Evolutionary conservation across 2,797 vertebrate genomes (phyloP).

Genomic region (Tapera naevia): DNA sequence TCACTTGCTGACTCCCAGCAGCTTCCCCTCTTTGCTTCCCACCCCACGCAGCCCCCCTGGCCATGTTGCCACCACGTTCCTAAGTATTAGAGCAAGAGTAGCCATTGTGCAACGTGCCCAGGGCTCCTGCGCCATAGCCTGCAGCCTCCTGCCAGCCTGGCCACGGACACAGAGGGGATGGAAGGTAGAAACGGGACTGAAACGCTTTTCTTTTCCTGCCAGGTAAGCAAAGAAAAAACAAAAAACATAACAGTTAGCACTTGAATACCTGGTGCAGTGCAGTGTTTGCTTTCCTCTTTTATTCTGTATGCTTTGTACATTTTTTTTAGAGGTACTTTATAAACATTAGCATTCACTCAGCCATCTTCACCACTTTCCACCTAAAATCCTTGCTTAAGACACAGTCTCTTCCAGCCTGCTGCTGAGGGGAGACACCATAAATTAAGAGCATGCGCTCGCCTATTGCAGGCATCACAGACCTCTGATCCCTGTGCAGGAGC

Average conservation of each 20-base stretch:
- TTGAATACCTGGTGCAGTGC: conserved; percentile 1
- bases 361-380: background rate
- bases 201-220: background rate
- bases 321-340: background rate
- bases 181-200: background rate
- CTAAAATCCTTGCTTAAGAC: background rate
- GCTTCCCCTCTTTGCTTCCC: background rate
- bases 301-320: background rate
- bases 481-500: background rate
- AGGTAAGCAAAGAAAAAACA: background rate
- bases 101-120: background rate
- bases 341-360: rapidly evolving
- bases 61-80: background rate
- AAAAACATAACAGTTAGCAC: background rate
- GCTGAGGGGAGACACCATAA: background rate
- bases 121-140: background rate
- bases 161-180: background rate
- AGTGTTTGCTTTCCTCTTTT: background rate
- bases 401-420: background rate
- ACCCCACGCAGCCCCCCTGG: background rate
- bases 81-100: background rate
- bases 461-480: background rate
- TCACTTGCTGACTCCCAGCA: background rate
- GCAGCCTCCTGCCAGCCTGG: background rate
- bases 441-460: rapidly evolving